Evolutionary conservation across 2,888 invertebrate genomes (phyloP).

Genomic region (Phasia obesa): DNA sequence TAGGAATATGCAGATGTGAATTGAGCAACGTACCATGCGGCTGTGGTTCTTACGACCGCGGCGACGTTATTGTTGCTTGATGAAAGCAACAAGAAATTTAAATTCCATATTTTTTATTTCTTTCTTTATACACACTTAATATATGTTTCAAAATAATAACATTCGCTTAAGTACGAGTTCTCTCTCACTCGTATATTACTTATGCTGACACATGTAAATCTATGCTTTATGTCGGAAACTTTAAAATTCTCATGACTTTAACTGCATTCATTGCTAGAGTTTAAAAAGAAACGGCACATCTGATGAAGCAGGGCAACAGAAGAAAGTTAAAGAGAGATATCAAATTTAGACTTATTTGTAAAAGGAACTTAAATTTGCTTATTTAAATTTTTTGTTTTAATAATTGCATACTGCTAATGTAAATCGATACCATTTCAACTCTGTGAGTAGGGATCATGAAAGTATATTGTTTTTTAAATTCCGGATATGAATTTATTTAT

Average conservation of each 20-base stretch:
- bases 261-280: not conserved
- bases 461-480: too few relatives aligned
- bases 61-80: not conserved
- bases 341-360: too few relatives aligned
- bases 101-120: constrained; percentile 18
- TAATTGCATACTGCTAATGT: too few relatives aligned
- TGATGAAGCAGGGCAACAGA: not conserved
- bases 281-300: not conserved
- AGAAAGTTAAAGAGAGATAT: too few relatives aligned
- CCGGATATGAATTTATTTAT: too few relatives aligned
- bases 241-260: constrained; percentile 27
- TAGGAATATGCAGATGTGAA: constrained; percentile 62
- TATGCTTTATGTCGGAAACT: constrained; percentile 24
- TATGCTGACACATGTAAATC: constrained; percentile 32
- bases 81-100: constrained; percentile 52
- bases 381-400: too few relatives aligned
- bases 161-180: not conserved
- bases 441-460: too few relatives aligned
- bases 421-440: too few relatives aligned
- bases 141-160: constrained; percentile 5
- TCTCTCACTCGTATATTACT: constrained; percentile 16
- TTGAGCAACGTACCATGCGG: constrained; percentile 30
- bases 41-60: not conserved
- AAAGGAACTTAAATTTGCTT: too few relatives aligned
- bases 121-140: constrained; percentile 1